Conservation (phyloP, 1,140 invertebrate genomes). For the Hormaphis cornu region DNA sequence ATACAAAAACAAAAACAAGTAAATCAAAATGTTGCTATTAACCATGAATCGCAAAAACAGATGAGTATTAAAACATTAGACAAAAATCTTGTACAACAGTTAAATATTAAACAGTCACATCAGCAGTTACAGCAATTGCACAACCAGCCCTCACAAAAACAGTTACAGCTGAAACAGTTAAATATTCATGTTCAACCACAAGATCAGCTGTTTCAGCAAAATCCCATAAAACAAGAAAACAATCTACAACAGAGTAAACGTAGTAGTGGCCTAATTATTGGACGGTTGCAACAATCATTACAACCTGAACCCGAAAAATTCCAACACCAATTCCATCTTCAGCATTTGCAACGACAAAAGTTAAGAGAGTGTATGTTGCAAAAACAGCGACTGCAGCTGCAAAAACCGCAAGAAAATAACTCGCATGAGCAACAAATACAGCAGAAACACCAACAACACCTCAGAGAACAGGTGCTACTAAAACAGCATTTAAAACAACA, state of each 20-base stretch:
- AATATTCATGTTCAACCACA: not conserved
- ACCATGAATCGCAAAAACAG: not conserved
- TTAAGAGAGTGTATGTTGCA: not conserved
- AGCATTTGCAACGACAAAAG: not conserved
- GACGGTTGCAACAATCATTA: not conserved
- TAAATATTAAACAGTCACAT: not conserved
- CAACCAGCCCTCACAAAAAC: not conserved
- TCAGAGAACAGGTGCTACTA: not conserved
- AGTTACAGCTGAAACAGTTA: not conserved
- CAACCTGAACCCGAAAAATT: not conserved
- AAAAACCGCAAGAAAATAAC: not conserved
- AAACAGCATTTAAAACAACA: not conserved
- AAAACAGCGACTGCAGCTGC: not conserved
- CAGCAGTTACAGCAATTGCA: not conserved
- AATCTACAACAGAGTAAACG: not conserved
- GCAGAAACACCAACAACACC: not conserved
- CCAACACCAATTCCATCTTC: not conserved
- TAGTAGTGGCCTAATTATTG: not conserved
- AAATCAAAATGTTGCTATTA: too few relatives aligned
- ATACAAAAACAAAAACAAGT: not conserved
- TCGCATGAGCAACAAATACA: not conserved
- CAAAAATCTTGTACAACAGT: not conserved
- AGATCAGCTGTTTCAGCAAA: not conserved
- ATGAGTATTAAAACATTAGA: not conserved
- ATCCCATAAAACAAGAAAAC: not conserved